These are phyloP conservation scores for Macaria notata DNA, from an alignment of 2,888 invertebrate species.

Conservation along the genomic window DNA sequence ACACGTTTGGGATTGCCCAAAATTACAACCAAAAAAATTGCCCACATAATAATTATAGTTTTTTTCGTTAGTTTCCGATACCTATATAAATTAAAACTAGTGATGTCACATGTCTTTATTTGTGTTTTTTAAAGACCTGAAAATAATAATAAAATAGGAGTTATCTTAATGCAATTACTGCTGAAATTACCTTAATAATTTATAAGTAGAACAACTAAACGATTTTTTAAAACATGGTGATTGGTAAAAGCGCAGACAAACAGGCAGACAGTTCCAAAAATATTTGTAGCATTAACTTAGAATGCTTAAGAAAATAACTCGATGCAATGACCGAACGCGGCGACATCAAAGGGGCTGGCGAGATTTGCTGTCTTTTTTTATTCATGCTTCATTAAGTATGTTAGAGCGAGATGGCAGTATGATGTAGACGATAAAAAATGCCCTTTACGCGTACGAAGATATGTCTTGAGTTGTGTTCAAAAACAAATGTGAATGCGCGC, in stretches of 20 bases:
- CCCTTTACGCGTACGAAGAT: conserved; percentile 59
- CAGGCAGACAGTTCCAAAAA: too few species aligned
- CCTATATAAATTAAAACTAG: too few species aligned
- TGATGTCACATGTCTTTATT: too few species aligned
- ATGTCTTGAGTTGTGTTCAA: conserved; percentile 42
- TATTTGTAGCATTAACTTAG: conserved; percentile 53
- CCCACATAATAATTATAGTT: conserved; percentile 52
- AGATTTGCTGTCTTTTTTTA: conserved; percentile 50
- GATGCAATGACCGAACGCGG: conserved; percentile 71
- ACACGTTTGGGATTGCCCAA: conserved; percentile 65
- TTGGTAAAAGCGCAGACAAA: too few species aligned
- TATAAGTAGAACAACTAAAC: too few species aligned
- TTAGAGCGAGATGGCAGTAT: conserved; percentile 42
- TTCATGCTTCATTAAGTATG: conserved; percentile 24
- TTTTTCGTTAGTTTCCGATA: conserved; percentile 74
- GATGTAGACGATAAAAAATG: conserved; percentile 61
- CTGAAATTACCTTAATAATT: too few species aligned
- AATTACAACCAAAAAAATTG: conserved; percentile 69
- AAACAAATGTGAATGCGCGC: conserved; percentile 6
- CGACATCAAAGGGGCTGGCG: conserved; percentile 70
- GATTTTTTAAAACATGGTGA: too few species aligned
- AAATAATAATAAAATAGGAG: too few species aligned
- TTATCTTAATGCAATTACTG: too few species aligned
- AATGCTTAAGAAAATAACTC: conserved; percentile 29
- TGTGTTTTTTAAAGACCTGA: too few species aligned